Evolutionary conservation across 2,888 invertebrate genomes (phyloP).

Genomic region (Asteroscopus sphinx): DNA sequence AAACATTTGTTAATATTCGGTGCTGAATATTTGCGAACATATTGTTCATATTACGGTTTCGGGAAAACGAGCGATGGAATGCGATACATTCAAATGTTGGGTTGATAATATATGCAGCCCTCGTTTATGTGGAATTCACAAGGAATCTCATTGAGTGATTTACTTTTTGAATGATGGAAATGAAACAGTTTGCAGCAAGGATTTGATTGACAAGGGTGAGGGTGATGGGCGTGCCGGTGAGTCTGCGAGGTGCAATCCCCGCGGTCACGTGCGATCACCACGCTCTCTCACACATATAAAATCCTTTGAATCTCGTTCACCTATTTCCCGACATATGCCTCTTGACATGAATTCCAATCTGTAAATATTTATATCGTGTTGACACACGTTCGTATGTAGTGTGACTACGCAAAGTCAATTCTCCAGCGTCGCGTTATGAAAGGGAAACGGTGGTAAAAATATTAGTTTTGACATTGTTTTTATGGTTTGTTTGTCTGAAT

Average conservation of each 20-base stretch:
- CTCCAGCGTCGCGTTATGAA: constrained; percentile 34
- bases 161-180: constrained; percentile 66
- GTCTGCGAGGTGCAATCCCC: constrained; percentile 33
- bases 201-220: constrained; percentile 79
- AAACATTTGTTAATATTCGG: neutral
- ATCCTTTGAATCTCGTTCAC: constrained; percentile 66
- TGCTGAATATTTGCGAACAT: neutral
- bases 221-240: constrained; percentile 40
- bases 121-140: constrained; percentile 38
- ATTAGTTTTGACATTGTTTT: constrained; percentile 47
- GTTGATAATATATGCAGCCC: constrained; percentile 32
- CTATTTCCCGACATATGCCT: constrained; percentile 70
- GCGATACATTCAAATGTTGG: constrained; percentile 32
- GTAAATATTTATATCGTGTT: constrained; percentile 55
- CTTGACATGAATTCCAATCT: constrained; percentile 64
- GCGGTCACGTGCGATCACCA: constrained; percentile 59
- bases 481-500: constrained; percentile 28
- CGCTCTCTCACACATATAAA: constrained; percentile 52
- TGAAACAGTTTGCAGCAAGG: constrained; percentile 65
- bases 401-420: constrained; percentile 49
- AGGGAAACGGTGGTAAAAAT: constrained; percentile 41
- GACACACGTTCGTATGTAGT: constrained; percentile 48
- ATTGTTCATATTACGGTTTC: constrained; percentile 6
- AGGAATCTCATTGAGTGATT: constrained; percentile 45
- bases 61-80: constrained; percentile 21